A percentile compares a stretch with the other conserved stretches of the same genome.
phyloP scores from a whole-genome alignment of 2,113 vertebrate species.

The Myxocyprinus asiaticus region DNA sequence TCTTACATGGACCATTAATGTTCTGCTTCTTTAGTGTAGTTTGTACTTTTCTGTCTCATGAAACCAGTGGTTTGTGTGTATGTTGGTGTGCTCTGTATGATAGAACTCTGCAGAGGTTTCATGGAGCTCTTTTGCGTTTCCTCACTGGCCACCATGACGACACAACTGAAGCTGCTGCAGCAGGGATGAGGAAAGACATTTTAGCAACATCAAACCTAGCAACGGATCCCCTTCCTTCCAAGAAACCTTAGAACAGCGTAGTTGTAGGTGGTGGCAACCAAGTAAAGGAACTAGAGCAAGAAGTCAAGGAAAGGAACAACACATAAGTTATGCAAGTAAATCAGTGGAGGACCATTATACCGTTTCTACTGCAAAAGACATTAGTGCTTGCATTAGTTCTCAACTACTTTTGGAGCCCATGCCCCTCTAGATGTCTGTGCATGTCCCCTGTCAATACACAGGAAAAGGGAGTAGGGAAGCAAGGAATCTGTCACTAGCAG shows the following conservation, averaged over 20 bases:
- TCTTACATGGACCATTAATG: too few species aligned
- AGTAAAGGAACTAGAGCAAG: constrained; percentile 85
- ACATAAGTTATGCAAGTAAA: background rate
- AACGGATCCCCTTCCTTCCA: constrained; percentile 88
- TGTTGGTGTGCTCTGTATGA: constrained; percentile 34
- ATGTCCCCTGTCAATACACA: too few species aligned
- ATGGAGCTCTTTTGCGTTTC: constrained; percentile 47
- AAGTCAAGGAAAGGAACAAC: background rate
- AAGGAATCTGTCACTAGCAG: too few species aligned
- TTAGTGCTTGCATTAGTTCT: too few species aligned
- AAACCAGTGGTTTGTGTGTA: background rate
- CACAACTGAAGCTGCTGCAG: constrained; percentile 26
- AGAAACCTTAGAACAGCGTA: constrained; percentile 94
- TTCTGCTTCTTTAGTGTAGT: constrained; percentile 12
- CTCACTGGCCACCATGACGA: constrained; percentile 38
- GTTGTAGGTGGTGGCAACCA: constrained; percentile 94
- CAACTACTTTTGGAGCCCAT: too few species aligned
- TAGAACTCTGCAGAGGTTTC: constrained; percentile 46
- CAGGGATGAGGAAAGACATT: constrained; percentile 42
- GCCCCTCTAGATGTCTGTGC: too few species aligned
- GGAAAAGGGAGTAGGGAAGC: too few species aligned
- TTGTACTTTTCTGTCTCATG: constrained; percentile 18
- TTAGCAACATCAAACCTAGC: constrained; percentile 70
- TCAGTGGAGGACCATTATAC: too few species aligned
- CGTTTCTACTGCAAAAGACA: too few species aligned